phyloP scores from a whole-genome alignment of 30 jellyfish, hydroid and myxozoan genomes.

The Aurelia sp. region DNA sequence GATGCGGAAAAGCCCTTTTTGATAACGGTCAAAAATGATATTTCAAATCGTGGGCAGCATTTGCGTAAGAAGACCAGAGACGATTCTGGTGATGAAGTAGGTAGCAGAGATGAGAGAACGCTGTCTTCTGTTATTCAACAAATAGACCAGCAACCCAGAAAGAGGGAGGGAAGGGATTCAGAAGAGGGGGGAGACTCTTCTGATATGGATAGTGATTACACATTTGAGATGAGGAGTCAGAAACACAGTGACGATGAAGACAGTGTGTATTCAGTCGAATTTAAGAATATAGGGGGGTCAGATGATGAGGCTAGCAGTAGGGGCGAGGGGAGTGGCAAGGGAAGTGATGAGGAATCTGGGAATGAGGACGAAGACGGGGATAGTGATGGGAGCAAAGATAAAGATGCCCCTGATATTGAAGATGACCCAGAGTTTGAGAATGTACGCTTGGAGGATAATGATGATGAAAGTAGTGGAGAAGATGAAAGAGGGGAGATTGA shows the following conservation, averaged over 20 bases:
- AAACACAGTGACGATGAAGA: slow-evolving; percentile 51
- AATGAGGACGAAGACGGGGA: not conserved
- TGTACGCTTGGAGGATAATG: not conserved
- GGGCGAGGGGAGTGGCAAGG: not conserved
- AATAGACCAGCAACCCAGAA: not conserved
- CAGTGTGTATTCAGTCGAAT: slow-evolving; percentile 57
- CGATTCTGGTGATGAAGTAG: not conserved
- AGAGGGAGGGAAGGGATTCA: not conserved
- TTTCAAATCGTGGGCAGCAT: not conserved
- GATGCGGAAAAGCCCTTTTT: slow-evolving; percentile 20
- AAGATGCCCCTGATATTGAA: not conserved
- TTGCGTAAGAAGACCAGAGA: slow-evolving; percentile 5
- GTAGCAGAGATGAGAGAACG: not conserved
- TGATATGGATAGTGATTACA: slow-evolving; percentile 63
- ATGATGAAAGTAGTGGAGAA: not conserved
- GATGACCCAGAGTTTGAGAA: not conserved
- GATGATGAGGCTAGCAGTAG: slow-evolving; percentile 26
- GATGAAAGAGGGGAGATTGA: not conserved
- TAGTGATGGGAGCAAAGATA: not conserved
- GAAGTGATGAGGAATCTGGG: not conserved
- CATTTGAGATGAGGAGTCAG: slow-evolving; percentile 60
- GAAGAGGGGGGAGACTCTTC: slow-evolving; percentile 20
- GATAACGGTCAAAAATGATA: slow-evolving; percentile 41
- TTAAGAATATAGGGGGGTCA: slow-evolving; percentile 54
- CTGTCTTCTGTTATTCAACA: not conserved